Percentiles rank a stretch among this genome's conserved stretches.
Evolutionary conservation across 2,113 vertebrate genomes (phyloP).

Genomic region (Solenodon paradoxus): DNA sequence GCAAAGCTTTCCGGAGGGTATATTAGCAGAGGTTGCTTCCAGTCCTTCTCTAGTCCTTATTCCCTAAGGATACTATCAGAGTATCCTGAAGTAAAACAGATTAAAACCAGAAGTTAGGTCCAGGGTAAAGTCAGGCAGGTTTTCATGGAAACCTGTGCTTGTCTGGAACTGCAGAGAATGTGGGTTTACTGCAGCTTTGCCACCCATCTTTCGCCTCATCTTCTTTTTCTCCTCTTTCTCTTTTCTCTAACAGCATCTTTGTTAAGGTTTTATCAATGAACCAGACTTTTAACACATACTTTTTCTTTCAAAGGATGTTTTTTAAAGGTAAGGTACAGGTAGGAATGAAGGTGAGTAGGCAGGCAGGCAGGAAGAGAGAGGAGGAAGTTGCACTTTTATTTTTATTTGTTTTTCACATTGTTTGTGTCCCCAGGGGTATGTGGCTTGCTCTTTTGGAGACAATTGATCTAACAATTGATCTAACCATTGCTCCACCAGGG

Average conservation of each 20-base stretch:
- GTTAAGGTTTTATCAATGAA: background rate
- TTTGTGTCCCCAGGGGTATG: no score
- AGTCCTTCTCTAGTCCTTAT: no score
- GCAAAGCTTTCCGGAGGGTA: background rate
- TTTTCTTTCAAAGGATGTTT: no score
- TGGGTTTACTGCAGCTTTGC: background rate
- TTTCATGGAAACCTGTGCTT: background rate
- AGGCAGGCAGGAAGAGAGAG: no score
- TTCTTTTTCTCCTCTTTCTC: background rate
- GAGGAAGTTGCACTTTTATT: no score
- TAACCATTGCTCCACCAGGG: no score
- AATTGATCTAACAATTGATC: no score
- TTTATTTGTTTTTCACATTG: no score
- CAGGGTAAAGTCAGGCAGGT: background rate
- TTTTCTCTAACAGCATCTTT: background rate
- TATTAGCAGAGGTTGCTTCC: background rate
- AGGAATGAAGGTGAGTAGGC: no score
- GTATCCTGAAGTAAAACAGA: background rate
- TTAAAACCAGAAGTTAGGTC: background rate
- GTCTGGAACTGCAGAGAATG: background rate
- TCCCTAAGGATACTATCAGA: background rate
- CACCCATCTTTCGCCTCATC: background rate
- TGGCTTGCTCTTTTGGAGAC: no score
- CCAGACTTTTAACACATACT: background rate
- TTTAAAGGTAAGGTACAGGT: no score